These are phyloP conservation scores for Cotesia vestalis DNA, from an alignment of 1,140 invertebrate genomes.

Conservation along the genomic window DNA sequence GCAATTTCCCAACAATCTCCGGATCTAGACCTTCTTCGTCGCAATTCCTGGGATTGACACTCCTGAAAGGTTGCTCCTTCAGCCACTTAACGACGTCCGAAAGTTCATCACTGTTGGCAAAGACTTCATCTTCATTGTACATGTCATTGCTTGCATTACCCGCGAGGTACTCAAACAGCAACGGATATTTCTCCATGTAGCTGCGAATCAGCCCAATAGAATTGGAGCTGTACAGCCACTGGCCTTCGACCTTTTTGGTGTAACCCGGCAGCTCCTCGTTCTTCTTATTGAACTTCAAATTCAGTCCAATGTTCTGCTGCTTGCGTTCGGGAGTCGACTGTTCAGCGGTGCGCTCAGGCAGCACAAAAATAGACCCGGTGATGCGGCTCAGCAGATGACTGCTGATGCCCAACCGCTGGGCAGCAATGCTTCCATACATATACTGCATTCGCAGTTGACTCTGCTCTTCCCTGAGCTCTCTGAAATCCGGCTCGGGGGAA, in stretches of 20 bases:
- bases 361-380: constrained; percentile 82
- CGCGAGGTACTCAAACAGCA: constrained; percentile 75
- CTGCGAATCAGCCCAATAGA: constrained; percentile 74
- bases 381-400: constrained; percentile 80
- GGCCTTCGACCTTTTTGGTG: constrained; percentile 75
- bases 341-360: constrained; percentile 54
- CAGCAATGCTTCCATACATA: constrained; percentile 55
- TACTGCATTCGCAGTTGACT: constrained; percentile 45
- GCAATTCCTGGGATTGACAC: constrained; percentile 70
- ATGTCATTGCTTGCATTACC: constrained; percentile 66
- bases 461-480: constrained; percentile 44
- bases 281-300: constrained; percentile 89
- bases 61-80: constrained; percentile 72
- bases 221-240: constrained; percentile 86
- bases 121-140: constrained; percentile 75
- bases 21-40: constrained; percentile 76
- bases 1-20: constrained; percentile 72
- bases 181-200: constrained; percentile 79
- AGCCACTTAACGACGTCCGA: constrained; percentile 76
- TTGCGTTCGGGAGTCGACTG: constrained; percentile 54
- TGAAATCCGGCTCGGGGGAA: constrained; percentile 64
- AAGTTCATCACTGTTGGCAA: constrained; percentile 65
- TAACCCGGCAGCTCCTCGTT: constrained; percentile 81
- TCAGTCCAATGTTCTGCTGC: constrained; percentile 89
- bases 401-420: constrained; percentile 72